Conservation (phyloP, 2,797 vertebrate genomes). For the Coregonus suidteri region DNA sequence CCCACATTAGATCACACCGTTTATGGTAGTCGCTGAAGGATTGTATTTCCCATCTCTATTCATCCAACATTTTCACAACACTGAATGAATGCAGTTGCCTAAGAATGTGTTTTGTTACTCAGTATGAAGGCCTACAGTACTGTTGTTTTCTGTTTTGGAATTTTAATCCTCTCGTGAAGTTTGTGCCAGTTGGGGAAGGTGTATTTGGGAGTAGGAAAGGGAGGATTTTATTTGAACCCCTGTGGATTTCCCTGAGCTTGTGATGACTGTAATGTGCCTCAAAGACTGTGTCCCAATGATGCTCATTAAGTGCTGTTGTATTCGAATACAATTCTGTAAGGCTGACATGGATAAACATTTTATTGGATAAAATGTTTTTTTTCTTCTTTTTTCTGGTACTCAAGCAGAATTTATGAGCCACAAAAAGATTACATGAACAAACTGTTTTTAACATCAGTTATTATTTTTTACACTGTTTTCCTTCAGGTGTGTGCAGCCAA, state of each 20-base stretch:
- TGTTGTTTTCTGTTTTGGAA: constrained; percentile 55
- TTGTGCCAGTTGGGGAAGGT: constrained; percentile 22
- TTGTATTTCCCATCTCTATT: neutral
- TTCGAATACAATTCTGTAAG: too few relatives aligned
- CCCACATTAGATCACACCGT: neutral
- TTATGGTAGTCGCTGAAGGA: neutral
- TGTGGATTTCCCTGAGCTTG: constrained; percentile 7
- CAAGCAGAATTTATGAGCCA: too few relatives aligned
- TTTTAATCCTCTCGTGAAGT: constrained; percentile 50
- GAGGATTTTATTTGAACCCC: neutral
- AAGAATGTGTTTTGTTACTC: neutral
- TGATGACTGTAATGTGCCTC: neutral
- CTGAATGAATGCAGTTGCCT: neutral
- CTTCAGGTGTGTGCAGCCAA: constrained; percentile 87
- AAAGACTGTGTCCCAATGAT: neutral
- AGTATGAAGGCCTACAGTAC: neutral
- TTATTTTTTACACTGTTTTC: neutral
- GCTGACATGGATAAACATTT: too few relatives aligned
- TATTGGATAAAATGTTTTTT: too few relatives aligned
- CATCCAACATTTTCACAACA: neutral
- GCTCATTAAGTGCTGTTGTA: neutral
- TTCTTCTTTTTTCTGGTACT: too few relatives aligned
- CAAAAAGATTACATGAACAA: too few relatives aligned
- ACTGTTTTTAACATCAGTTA: neutral
- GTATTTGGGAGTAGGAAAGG: neutral